Evolutionary conservation across 2,797 vertebrate species (phyloP).

Genomic region (Sciaenops ocellatus): DNA sequence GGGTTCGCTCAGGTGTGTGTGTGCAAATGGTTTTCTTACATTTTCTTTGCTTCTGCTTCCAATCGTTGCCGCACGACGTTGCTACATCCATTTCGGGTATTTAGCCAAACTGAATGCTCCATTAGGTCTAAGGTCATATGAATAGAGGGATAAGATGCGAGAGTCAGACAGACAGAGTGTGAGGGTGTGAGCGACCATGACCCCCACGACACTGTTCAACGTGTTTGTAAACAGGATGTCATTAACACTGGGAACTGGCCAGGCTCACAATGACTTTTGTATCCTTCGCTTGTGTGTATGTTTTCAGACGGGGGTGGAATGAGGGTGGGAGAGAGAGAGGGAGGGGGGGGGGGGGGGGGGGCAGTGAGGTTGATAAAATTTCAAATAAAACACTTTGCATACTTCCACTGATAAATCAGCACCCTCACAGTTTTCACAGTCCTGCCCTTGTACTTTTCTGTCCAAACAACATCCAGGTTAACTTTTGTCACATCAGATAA

Average conservation of each 20-base stretch:
- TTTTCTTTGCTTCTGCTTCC: constrained; percentile 28
- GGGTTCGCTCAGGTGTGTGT: constrained; percentile 23
- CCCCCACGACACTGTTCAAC: constrained; percentile 90
- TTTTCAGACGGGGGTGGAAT: background rate
- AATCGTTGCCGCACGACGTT: background rate
- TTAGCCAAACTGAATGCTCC: constrained; percentile 30
- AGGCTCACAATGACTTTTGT: constrained; percentile 81
- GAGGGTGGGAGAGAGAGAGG: background rate
- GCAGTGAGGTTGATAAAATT: constrained; percentile 60
- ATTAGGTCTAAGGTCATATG: constrained; percentile 79
- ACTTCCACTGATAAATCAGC: constrained; percentile 74
- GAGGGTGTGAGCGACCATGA: constrained; percentile 90
- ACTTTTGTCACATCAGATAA: constrained; percentile 83
- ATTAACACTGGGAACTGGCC: constrained; percentile 95
- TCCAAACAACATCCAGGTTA: constrained; percentile 78
- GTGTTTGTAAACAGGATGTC: constrained; percentile 99
- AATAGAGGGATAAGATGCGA: constrained; percentile 78
- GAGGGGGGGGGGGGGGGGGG: background rate
- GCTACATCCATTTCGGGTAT: constrained; percentile 22
- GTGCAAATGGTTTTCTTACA: constrained; percentile 12
- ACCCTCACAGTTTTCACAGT: constrained; percentile 63
- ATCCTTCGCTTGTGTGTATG: constrained; percentile 43
- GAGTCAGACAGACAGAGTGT: constrained; percentile 64
- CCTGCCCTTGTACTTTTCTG: constrained; percentile 64
- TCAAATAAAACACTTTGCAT: constrained; percentile 70